phyloP scores from a whole-genome alignment of 2,888 invertebrate genomes.

The Himalopsyche japonica region DNA sequence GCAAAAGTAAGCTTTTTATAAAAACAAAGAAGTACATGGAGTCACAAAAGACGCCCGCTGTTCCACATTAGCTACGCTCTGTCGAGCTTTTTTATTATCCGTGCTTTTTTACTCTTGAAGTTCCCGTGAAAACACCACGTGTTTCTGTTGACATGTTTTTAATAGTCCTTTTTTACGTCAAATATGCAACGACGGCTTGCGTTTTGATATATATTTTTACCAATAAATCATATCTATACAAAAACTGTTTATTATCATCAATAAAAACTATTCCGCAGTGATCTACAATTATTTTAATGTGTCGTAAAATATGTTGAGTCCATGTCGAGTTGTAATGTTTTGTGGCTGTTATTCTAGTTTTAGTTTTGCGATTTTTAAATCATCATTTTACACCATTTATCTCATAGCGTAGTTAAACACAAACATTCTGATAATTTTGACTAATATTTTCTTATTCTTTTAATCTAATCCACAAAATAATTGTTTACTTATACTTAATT shows the following conservation, averaged over 20 bases:
- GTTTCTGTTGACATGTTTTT: constrained; percentile 13
- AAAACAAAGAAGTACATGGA: background rate
- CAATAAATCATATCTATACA: background rate
- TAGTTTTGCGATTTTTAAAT: no score
- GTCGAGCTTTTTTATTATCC: constrained; percentile 3
- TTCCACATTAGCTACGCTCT: constrained; percentile 8
- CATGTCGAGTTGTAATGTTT: no score
- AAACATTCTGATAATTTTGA: no score
- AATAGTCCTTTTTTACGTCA: constrained; percentile 1
- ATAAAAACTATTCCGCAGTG: no score
- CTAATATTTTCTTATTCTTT: no score
- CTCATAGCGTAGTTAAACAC: no score
- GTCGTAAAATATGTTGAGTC: no score
- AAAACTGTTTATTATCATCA: background rate
- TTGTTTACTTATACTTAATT: no score
- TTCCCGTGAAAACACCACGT: background rate
- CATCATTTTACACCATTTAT: no score
- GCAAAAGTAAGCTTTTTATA: background rate
- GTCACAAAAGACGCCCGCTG: constrained; percentile 1
- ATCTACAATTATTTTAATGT: no score
- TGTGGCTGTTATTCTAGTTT: no score
- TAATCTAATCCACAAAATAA: no score
- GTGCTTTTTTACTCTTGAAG: constrained; percentile 1
- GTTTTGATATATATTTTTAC: background rate
- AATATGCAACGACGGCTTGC: background rate